Percentiles rank a stretch among this genome's conserved stretches.
Evolutionary conservation across 2,888 invertebrate species (phyloP).

Genomic region (Dasysyrphus tricinctus): DNA sequence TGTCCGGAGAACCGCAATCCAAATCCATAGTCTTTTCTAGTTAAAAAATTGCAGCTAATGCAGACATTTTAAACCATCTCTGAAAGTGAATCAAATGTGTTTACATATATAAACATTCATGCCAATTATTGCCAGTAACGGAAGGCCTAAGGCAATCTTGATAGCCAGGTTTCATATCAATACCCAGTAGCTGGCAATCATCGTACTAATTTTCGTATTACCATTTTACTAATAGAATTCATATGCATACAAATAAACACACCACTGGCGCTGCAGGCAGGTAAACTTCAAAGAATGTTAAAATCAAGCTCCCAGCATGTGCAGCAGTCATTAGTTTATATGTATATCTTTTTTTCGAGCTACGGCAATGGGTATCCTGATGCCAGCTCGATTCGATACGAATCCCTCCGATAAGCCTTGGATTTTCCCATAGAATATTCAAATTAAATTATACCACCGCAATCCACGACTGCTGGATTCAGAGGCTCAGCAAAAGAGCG

Average conservation of each 20-base stretch:
- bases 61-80: not conserved
- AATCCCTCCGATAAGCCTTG: slow-evolving; percentile 20
- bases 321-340: slow-evolving; percentile 5
- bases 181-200: slow-evolving; percentile 48
- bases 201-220: slow-evolving; percentile 30
- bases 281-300: slow-evolving; percentile 24
- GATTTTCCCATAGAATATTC: slow-evolving; percentile 40
- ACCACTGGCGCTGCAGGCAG: not conserved
- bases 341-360: not conserved
- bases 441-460: slow-evolving; percentile 47
- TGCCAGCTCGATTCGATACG: not conserved
- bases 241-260: not conserved
- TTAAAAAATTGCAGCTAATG: not conserved
- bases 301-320: slow-evolving; percentile 41
- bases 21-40: no score
- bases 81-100: no score
- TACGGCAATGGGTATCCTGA: slow-evolving; percentile 7
- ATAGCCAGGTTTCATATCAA: slow-evolving; percentile 4
- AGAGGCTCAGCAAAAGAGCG: slow-evolving; percentile 10
- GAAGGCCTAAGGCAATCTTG: not conserved
- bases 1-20: no score
- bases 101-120: not conserved
- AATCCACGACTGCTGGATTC: slow-evolving; percentile 2
- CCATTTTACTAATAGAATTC: slow-evolving; percentile 35
- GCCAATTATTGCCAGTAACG: not conserved